Evolutionary conservation across 2,797 vertebrate genomes (phyloP), one percentile per base, ranked within the genome.

Genomic region (Fundulus diaphanus): DNA sequence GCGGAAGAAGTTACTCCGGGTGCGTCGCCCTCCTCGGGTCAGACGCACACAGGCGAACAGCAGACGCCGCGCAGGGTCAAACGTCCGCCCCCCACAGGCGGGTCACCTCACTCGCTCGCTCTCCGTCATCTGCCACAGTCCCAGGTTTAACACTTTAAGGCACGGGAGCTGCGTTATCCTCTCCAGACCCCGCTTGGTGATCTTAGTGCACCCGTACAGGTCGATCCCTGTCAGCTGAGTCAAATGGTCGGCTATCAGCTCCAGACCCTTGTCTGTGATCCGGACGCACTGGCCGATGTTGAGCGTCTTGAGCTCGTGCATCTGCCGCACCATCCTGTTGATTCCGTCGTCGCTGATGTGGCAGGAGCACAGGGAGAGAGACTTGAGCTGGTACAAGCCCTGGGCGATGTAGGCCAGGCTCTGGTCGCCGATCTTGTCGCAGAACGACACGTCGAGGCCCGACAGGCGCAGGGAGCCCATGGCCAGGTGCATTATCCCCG

Each of bases 111-210:
- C 94, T 91, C 97, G 96, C 91, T 99, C 97, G 24, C 97, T 98
- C 93, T 99, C 98, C 40, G 98, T 99, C 97, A 99, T 98, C 96
- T 99, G 98, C 98, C 98, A 99, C 81, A 99, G 97, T 92, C 98
- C 98, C 93, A 99, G 93, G 94, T 99, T 99, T 83, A 99, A 96
- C 92, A 99, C 98, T 95, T 99, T 99, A 95, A 99, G 98, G 96
- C 97, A 99, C 90, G 98, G 98, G 87, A 99, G 96, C 95, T 98
- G 98, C 1, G 98, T 99, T 91, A 99, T 99, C 92, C 98, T 96
- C 95, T 99, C 97, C 93, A 99, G 95, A 78, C 98, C 98, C 79
- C 97, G 94, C 93, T 99, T 99, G 82, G 98, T 99, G 89, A 99
- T 99, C 88, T 98, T 97, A 33, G 98, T 99, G 86, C 98, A 99